A percentile compares a stretch with the other conserved stretches of the same genome.
These are phyloP conservation scores for Frankliniella fusca DNA, from an alignment of 2,888 invertebrate genomes.

Conservation along the genomic window DNA sequence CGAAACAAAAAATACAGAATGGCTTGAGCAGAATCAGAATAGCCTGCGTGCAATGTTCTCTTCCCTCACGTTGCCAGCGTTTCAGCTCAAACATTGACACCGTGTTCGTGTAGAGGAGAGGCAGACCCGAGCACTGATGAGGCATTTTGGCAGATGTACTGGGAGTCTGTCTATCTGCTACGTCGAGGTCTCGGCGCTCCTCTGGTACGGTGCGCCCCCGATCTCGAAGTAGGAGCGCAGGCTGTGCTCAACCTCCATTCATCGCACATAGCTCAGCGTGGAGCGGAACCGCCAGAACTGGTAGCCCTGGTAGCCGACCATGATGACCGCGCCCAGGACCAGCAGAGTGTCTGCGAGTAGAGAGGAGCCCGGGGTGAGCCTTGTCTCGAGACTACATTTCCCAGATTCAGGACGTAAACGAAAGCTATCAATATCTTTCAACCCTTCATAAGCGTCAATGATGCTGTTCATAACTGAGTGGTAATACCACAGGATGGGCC, in stretches of 20 bases:
- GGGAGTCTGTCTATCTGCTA: not conserved
- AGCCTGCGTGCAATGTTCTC: not conserved
- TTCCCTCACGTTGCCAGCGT: not conserved
- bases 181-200: not conserved
- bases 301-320: constrained; percentile 7
- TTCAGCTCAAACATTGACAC: not conserved
- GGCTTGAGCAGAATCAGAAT: too few relatives aligned
- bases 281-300: not conserved
- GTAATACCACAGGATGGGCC: too few relatives aligned
- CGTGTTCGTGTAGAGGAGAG: not conserved
- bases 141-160: not conserved
- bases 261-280: not conserved
- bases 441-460: too few relatives aligned
- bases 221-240: not conserved
- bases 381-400: not conserved
- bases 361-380: not conserved
- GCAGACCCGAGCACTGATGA: not conserved
- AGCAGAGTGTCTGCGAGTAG: not conserved
- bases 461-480: too few relatives aligned
- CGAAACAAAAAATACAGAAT: too few relatives aligned
- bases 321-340: not conserved
- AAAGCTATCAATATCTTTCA: too few relatives aligned
- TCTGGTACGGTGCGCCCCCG: not conserved
- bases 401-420: not conserved
- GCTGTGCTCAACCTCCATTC: not conserved